Evolutionary conservation across 2,797 vertebrate species (phyloP).

Genomic region (Kryptopterus vitreolus): DNA sequence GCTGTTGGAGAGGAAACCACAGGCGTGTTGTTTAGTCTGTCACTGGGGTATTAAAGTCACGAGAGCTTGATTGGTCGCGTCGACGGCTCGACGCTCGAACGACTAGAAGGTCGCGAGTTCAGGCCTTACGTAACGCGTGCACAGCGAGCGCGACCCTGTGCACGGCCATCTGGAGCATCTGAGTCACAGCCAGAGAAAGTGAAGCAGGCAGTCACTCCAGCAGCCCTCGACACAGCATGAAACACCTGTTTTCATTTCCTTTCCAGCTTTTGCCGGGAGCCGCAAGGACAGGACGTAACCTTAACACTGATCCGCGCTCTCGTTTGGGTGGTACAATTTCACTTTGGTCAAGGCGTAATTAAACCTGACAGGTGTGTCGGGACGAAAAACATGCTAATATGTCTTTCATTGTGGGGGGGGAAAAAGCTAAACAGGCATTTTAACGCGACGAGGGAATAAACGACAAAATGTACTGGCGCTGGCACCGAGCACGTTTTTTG

Average conservation of each 20-base stretch:
- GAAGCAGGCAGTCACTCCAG: slow-evolving; percentile 5
- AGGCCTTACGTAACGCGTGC: not conserved
- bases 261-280: slow-evolving; percentile 10
- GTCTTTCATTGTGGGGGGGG: not conserved
- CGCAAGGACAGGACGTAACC: not conserved
- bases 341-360: not conserved
- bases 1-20: not conserved
- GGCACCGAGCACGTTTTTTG: not conserved
- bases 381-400: not conserved
- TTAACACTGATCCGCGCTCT: not conserved
- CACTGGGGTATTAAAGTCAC: not conserved
- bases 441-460: not conserved
- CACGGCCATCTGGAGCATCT: slow-evolving; percentile 49
- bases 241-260: slow-evolving; percentile 38
- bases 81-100: too few relatives aligned
- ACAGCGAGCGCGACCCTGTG: not conserved
- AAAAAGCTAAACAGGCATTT: not conserved
- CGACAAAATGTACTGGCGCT: not conserved
- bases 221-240: slow-evolving; percentile 29
- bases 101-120: not conserved
- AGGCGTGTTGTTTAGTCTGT: not conserved
- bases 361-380: not conserved
- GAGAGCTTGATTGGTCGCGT: too few relatives aligned
- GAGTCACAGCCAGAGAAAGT: slow-evolving; percentile 24
- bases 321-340: not conserved